Base-by-base conservation (phyloP, 1,140 invertebrate genomes). In the Pseudomyrmex flavicornis region DNA sequence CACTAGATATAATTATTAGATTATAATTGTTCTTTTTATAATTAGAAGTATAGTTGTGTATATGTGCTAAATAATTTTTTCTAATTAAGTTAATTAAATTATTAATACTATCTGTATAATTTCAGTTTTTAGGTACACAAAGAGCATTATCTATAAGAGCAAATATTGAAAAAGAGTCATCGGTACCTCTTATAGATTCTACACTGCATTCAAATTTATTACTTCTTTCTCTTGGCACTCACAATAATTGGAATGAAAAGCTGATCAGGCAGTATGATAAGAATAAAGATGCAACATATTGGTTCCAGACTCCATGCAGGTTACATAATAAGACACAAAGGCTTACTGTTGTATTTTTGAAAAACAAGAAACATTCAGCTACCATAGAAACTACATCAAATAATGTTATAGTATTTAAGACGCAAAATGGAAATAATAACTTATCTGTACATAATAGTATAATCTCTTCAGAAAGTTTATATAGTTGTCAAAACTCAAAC, bases 111-210 rank as follows among this genome's bases (percentile, higher is more conserved):
- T 48, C 17, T 76, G 2, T 83, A 54, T 52, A 72, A 63, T 90
- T 90, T 54, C 54, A 91, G 90, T 85, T 89, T 85, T 80, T 88
- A 35, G 68, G 35, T 26, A 22, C 20, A 22, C 83, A 85, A 48
- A 26, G 56, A 62, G 1, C 56, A 61, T 13, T 56, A 26, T 63
- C 13, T 0, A 9, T 10, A 56, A 63, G 22, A 70, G 63, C 44
- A n/a, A 80, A 75, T 48, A 13, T 9, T 15, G 8, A 9, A 59
- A n/a, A 17, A 26, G 83, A 50, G 9, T 9, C 10, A 52, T 54
- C 26, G 1, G 20, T 52, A 54, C 8, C 82, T 59, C 61, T 26
- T 26, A 12, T 35, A 8, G 17, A 15, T 56, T 63, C 15, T 56
- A 20, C 10, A 9, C 65, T 61, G 1, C 26, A 20, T 63, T 26